Percentiles rank a stretch among this genome's conserved stretches.
Evolutionary conservation across 2,797 vertebrate genomes (phyloP).

Genomic region (Acipenser ruthenus): DNA sequence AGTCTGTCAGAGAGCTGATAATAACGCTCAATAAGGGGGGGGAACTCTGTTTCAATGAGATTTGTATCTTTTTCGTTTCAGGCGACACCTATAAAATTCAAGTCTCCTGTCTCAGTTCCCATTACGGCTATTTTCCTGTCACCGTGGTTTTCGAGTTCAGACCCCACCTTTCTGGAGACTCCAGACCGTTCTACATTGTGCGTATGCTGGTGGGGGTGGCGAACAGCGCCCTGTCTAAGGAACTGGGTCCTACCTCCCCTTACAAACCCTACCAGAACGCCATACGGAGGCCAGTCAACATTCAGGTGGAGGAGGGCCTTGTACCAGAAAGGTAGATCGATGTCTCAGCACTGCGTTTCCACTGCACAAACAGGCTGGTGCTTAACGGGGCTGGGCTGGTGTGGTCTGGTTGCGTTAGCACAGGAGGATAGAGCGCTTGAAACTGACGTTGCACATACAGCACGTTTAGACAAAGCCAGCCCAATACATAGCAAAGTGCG

Average conservation of each 20-base stretch:
- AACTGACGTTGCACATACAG: too few species aligned
- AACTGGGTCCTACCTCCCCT: conserved; percentile 58
- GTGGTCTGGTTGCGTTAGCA: too few species aligned
- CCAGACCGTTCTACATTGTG: conserved; percentile 62
- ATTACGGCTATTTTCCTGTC: conserved; percentile 59
- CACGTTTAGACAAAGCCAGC: too few species aligned
- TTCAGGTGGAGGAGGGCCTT: conserved; percentile 53
- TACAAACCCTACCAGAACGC: conserved; percentile 47
- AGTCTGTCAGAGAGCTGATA: too few species aligned
- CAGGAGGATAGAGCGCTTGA: too few species aligned
- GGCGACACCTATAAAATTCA: conserved; percentile 56
- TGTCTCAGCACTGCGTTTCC: background rate
- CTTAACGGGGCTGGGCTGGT: too few species aligned
- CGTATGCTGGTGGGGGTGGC: conserved; percentile 59
- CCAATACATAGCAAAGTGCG: too few species aligned
- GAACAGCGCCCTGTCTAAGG: conserved; percentile 52
- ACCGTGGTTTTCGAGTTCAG: conserved; percentile 68
- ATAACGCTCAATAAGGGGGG: too few species aligned
- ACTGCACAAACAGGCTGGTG: too few species aligned
- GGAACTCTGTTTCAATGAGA: background rate
- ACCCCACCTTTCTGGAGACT: conserved; percentile 27
- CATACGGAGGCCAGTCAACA: conserved; percentile 14
- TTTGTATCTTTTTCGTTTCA: conserved; percentile 28
- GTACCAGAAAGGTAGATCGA: conserved; percentile 51
- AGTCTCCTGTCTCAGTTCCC: conserved; percentile 46